phyloP scores from a whole-genome alignment of 2,888 invertebrate species.

The Pocota personata region DNA sequence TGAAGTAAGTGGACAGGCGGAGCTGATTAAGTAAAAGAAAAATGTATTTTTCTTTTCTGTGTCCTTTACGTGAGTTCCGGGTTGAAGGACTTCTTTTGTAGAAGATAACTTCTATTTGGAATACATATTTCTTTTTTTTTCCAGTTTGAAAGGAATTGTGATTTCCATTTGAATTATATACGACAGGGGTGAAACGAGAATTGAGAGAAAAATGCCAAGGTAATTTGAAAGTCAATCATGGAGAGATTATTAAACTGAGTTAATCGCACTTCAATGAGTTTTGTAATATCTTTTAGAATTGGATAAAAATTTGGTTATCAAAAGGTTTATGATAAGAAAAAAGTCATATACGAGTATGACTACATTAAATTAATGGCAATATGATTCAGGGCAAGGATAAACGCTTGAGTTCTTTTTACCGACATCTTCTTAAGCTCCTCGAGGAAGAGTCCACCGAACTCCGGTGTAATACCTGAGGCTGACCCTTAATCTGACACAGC shows the following conservation, averaged over 20 bases:
- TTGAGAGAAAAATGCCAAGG: not conserved
- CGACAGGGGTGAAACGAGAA: not conserved
- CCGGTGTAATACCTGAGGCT: too few species aligned
- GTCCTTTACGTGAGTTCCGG: not conserved
- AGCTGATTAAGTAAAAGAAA: slow-evolving; percentile 52
- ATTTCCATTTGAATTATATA: not conserved
- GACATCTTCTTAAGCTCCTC: too few species aligned
- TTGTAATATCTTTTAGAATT: not conserved
- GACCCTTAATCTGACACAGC: too few species aligned
- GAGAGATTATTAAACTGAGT: not conserved
- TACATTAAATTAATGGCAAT: too few species aligned
- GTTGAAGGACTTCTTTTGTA: slow-evolving; percentile 5
- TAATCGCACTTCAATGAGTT: not conserved
- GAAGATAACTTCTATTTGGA: slow-evolving; percentile 22
- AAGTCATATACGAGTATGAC: too few species aligned
- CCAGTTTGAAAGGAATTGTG: not conserved
- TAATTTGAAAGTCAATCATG: slow-evolving; percentile 17
- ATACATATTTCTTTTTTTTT: not conserved
- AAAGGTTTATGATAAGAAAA: not conserved
- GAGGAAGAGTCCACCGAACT: too few species aligned
- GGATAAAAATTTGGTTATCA: not conserved
- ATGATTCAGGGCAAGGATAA: too few species aligned
- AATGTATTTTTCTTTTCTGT: slow-evolving; percentile 1
- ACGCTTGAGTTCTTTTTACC: too few species aligned
- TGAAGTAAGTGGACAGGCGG: not conserved